A percentile compares a stretch with the other conserved stretches of the same genome.
Evolutionary conservation across 1,140 invertebrate genomes (phyloP).

Genomic region (Drosophila albomicans): DNA sequence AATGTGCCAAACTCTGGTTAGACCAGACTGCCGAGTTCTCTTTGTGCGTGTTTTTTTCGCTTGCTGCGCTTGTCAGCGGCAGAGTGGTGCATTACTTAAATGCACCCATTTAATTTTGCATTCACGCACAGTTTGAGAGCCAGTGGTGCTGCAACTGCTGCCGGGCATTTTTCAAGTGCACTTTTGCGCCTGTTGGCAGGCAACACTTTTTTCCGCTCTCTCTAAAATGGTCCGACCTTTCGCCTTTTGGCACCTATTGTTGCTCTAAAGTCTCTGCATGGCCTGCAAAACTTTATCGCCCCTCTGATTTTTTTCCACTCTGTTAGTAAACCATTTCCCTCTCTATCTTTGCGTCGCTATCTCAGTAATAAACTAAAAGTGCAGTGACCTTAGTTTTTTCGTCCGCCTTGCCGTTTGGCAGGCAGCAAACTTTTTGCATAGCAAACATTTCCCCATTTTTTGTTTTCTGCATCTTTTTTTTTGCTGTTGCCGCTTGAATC

Average conservation of each 20-base stretch:
- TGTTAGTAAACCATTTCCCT: background rate
- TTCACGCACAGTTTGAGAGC: conserved; percentile 47
- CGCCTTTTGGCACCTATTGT: conserved; percentile 75
- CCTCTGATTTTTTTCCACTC: conserved; percentile 1
- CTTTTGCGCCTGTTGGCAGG: conserved; percentile 49
- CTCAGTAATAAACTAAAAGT: conserved; percentile 58
- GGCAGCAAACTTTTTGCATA: conserved; percentile 76
- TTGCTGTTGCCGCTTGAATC: conserved; percentile 11
- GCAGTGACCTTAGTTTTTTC: conserved; percentile 75
- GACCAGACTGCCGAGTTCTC: conserved; percentile 18
- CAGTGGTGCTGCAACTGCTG: conserved; percentile 29
- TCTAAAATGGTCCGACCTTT: conserved; percentile 26
- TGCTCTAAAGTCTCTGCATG: conserved; percentile 41
- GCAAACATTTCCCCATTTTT: conserved; percentile 58
- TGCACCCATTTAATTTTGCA: conserved; percentile 39
- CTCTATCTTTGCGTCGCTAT: background rate
- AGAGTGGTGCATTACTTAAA: conserved; percentile 45
- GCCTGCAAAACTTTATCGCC: conserved; percentile 8
- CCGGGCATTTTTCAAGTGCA: conserved; percentile 45
- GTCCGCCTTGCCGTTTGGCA: conserved; percentile 32
- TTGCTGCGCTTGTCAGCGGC: conserved; percentile 41
- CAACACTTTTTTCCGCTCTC: conserved; percentile 53
- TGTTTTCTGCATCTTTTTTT: conserved; percentile 13
- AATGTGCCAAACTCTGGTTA: conserved; percentile 41
- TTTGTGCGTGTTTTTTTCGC: conserved; percentile 8